Percentiles rank a stretch among this genome's conserved stretches.
Evolutionary conservation across 2,797 vertebrate genomes (phyloP).

Genomic region (Paedocypris micromegethes): DNA sequence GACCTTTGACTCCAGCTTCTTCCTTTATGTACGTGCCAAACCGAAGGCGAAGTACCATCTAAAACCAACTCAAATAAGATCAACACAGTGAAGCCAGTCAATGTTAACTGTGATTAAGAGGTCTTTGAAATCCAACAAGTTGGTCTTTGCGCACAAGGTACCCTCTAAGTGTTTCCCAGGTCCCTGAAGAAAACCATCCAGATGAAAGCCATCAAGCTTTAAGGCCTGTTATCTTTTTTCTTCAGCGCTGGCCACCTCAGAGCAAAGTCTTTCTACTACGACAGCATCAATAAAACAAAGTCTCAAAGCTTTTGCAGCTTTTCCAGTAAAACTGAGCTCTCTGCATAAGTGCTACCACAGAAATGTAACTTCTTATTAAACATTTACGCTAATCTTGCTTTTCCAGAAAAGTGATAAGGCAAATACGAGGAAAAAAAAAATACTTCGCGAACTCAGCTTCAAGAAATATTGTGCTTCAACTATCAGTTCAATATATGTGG

Average conservation of each 20-base stretch:
- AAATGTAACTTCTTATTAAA: conserved; percentile 11
- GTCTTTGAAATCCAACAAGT: conserved; percentile 22
- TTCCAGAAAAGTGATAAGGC: not conserved
- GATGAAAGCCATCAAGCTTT: conserved; percentile 9
- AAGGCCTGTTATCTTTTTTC: conserved; percentile 12
- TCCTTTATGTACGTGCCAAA: not conserved
- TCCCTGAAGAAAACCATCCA: conserved; percentile 12
- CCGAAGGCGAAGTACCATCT: conserved; percentile 3
- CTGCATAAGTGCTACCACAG: not conserved
- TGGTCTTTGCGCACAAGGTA: not conserved
- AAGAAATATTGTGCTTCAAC: too few species aligned
- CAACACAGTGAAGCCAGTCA: conserved; percentile 7
- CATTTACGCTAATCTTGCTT: conserved; percentile 4
- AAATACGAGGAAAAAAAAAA: not conserved
- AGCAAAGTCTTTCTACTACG: not conserved
- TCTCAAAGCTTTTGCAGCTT: conserved; percentile 18
- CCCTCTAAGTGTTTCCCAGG: conserved; percentile 14
- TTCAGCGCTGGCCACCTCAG: not conserved
- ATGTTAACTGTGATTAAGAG: conserved; percentile 12
- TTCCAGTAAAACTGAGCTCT: not conserved
- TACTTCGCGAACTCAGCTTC: too few species aligned
- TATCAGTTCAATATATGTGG: too few species aligned
- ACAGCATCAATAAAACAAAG: conserved; percentile 26
- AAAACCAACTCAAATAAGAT: conserved; percentile 16
- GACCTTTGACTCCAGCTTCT: conserved; percentile 27